phyloP scores from a whole-genome alignment of 1,140 invertebrate genomes.

The Linepithema humile region DNA sequence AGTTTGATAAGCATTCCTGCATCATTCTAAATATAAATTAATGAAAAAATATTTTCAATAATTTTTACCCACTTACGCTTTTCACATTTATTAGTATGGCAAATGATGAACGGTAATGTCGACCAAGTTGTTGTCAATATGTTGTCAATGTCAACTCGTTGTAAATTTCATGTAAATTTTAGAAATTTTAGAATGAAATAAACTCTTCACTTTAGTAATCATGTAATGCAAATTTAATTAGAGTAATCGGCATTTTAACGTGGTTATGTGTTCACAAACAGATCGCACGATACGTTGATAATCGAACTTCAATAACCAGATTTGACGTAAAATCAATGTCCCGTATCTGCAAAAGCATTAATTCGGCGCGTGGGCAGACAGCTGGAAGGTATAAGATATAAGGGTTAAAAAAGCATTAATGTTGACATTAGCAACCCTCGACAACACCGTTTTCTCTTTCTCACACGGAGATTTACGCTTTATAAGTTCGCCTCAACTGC shows the following conservation, averaged over 20 bases:
- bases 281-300: no score
- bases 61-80: not conserved
- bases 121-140: no score
- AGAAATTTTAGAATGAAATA: no score
- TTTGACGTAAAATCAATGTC: conserved; percentile 73
- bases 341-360: conserved; percentile 62
- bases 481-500: not conserved
- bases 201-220: no score
- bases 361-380: conserved; percentile 59
- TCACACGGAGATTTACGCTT: not conserved
- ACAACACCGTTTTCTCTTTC: not conserved
- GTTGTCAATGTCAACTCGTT: no score
- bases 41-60: not conserved
- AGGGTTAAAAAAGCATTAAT: conserved; percentile 36
- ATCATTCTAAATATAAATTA: no score
- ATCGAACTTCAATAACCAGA: conserved; percentile 11
- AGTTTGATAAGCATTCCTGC: no score
- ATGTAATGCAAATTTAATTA: not conserved
- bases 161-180: no score
- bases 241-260: not conserved
- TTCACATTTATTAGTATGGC: not conserved
- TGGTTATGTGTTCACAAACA: no score
- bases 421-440: not conserved
- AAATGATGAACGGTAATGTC: not conserved
- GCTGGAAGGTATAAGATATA: conserved; percentile 16